Evolutionary conservation across 2,797 vertebrate species (phyloP).

Genomic region (Calcarius lapponicus): DNA sequence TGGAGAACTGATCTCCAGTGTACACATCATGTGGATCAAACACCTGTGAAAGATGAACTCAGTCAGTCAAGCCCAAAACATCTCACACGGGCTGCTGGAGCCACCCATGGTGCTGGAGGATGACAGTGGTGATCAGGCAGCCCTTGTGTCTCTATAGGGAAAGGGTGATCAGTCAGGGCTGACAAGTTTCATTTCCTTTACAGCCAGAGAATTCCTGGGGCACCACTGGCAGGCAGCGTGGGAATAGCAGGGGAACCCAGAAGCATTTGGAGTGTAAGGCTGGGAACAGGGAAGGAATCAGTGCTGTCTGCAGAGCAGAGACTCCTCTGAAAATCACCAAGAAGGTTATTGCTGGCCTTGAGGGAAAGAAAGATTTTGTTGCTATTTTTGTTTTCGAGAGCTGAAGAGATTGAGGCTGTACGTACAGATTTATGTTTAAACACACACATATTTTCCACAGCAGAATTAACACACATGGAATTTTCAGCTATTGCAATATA

Average conservation of each 20-base stretch:
- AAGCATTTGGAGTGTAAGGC: not conserved
- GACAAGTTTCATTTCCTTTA: not conserved
- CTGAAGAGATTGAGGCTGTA: constrained; percentile 4
- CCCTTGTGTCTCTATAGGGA: not conserved
- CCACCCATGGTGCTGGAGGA: not conserved
- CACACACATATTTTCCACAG: not conserved
- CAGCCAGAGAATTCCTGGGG: not conserved
- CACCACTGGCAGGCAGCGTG: fast-evolving
- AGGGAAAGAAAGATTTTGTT: constrained; percentile 25
- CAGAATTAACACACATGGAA: not conserved
- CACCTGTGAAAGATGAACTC: constrained; percentile 76
- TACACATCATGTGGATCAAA: constrained; percentile 93
- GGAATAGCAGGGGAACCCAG: not conserved
- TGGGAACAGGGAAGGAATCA: not conserved
- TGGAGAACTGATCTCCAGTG: constrained; percentile 88
- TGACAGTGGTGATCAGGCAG: not conserved
- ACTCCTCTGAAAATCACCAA: not conserved
- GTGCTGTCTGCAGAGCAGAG: not conserved
- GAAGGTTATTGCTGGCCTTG: constrained; percentile 24
- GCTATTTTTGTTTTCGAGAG: constrained; percentile 16
- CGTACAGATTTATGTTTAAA: not conserved
- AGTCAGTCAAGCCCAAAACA: not conserved
- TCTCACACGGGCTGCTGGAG: not conserved
- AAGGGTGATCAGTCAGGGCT: not conserved
- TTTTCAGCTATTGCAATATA: not conserved